phyloP scores from a whole-genome alignment of 2,888 invertebrate species.

The Cacoxenus indagator region DNA sequence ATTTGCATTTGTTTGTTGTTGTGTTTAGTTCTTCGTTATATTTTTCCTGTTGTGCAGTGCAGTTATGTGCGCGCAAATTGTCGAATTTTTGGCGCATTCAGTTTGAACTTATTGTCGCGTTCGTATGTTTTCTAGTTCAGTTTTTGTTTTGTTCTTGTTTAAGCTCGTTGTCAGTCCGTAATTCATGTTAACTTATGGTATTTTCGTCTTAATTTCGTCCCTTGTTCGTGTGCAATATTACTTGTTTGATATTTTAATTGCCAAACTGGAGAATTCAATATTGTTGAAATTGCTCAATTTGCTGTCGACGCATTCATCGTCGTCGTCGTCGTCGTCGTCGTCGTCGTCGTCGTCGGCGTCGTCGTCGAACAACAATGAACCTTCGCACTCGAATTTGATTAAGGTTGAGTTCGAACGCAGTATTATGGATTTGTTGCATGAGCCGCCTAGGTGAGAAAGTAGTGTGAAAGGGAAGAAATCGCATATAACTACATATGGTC shows the following conservation, averaged over 20 bases:
- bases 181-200: constrained; percentile 22
- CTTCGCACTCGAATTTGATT: constrained; percentile 51
- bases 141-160: constrained; percentile 6
- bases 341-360: no score
- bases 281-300: constrained; percentile 57
- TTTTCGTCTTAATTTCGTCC: constrained; percentile 5
- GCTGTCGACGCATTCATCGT: constrained; percentile 49
- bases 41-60: neutral
- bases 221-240: constrained; percentile 25
- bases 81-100: constrained; percentile 55
- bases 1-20: neutral
- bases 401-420: constrained; percentile 68
- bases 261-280: constrained; percentile 60
- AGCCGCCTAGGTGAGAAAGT: constrained; percentile 54
- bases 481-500: neutral
- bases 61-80: neutral
- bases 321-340: no score
- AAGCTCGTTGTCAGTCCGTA: constrained; percentile 16
- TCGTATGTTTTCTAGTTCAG: constrained; percentile 32
- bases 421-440: constrained; percentile 68
- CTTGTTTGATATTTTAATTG: constrained; percentile 29
- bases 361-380: constrained; percentile 16
- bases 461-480: neutral
- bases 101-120: constrained; percentile 47
- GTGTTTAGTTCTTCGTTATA: neutral